phyloP scores from a whole-genome alignment of 2,888 invertebrate species.

The Tetramorium bicarinatum region DNA sequence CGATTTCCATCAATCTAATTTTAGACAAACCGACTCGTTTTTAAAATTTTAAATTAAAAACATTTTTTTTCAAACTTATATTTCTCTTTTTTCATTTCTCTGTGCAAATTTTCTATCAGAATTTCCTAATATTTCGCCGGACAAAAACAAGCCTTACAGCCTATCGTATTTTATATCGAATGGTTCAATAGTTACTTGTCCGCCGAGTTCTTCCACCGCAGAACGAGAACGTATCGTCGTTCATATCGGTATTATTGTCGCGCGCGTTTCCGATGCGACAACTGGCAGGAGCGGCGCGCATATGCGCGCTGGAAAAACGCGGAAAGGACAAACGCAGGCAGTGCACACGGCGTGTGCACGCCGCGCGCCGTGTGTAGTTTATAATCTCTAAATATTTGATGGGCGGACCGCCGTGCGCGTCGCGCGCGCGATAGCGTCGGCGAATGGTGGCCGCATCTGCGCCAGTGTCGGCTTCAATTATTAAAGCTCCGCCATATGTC shows the following conservation, averaged over 20 bases:
- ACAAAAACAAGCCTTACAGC: neutral
- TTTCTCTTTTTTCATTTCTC: neutral
- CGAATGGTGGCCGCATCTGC: slow-evolving; percentile 77
- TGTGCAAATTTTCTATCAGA: neutral
- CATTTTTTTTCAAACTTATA: neutral
- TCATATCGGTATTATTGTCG: slow-evolving; percentile 13
- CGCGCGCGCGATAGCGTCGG: slow-evolving; percentile 66
- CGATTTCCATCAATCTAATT: neutral
- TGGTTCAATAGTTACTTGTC: neutral
- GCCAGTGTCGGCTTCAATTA: slow-evolving; percentile 81
- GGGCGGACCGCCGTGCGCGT: slow-evolving; percentile 66
- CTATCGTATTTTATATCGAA: neutral
- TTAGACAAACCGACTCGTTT: neutral
- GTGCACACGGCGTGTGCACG: slow-evolving; percentile 33
- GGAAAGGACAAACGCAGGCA: slow-evolving; percentile 53
- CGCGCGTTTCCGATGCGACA: slow-evolving; percentile 12
- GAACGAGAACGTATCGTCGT: neutral
- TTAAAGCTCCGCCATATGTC: slow-evolving; percentile 82
- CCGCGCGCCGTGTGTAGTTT: slow-evolving; percentile 68
- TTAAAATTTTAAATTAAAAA: neutral
- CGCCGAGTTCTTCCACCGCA: neutral
- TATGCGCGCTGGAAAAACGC: slow-evolving; percentile 27
- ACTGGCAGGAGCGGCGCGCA: neutral
- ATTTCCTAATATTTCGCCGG: neutral
- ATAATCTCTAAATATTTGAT: slow-evolving; percentile 84